phyloP scores from a whole-genome alignment of 1,140 invertebrate genomes.

The Doryteuthis pealeii region DNA sequence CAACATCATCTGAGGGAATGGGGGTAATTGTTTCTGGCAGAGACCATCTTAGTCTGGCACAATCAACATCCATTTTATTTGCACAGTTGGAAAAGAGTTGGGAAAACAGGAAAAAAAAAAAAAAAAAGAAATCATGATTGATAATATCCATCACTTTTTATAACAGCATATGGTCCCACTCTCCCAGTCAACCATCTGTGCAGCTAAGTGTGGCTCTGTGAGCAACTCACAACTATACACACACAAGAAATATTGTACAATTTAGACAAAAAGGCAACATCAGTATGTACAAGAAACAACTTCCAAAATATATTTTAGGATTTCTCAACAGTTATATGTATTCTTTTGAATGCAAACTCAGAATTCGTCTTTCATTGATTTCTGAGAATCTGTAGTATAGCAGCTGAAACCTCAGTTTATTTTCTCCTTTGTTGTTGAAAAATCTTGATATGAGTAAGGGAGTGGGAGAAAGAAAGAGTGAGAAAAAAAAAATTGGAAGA shows the following conservation, averaged over 20 bases:
- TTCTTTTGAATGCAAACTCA: neutral
- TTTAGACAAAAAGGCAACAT: conserved; percentile 12
- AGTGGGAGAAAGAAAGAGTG: neutral
- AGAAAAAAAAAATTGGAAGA: neutral
- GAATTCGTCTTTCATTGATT: neutral
- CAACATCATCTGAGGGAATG: too few species aligned
- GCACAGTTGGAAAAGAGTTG: too few species aligned
- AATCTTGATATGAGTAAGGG: conserved; percentile 8
- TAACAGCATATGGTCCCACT: neutral
- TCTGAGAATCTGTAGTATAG: too few species aligned
- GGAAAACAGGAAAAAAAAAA: too few species aligned
- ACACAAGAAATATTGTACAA: conserved; percentile 5
- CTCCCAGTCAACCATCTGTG: neutral
- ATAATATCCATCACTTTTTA: too few species aligned
- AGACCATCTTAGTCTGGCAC: too few species aligned
- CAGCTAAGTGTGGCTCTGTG: neutral
- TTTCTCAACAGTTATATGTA: conserved; percentile 10
- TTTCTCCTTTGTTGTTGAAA: neutral
- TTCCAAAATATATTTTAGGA: conserved; percentile 17
- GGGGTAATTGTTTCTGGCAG: too few species aligned
- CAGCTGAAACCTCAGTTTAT: too few species aligned
- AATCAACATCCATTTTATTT: too few species aligned
- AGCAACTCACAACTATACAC: conserved; percentile 4
- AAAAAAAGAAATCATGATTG: too few species aligned
- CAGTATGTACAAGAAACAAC: conserved; percentile 11